Percentiles rank a stretch among this genome's conserved stretches.
Evolutionary conservation across 1,140 invertebrate species (phyloP).

Genomic region (Penaeus vannamei): DNA sequence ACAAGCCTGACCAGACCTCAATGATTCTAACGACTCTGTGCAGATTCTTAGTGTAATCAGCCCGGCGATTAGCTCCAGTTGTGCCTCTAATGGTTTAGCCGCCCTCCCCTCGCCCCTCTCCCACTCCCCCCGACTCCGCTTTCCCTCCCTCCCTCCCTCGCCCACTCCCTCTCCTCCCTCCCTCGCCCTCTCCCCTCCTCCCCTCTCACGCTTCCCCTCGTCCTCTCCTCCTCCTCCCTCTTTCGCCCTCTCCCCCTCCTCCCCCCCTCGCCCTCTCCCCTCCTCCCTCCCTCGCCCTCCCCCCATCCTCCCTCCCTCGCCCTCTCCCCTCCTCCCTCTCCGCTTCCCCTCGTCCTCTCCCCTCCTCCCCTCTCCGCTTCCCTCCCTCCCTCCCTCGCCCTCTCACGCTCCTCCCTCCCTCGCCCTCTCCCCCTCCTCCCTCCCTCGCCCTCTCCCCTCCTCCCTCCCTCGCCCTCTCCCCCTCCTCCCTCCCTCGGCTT

Average conservation of each 20-base stretch:
- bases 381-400: background rate
- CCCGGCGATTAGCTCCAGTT: slow-evolving; percentile 49
- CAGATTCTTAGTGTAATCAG: slow-evolving; percentile 53
- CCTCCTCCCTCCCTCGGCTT: background rate
- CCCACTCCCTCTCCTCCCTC: background rate
- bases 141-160: background rate
- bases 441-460: background rate
- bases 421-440: background rate
- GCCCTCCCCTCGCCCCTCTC: background rate
- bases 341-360: background rate
- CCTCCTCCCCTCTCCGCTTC: background rate
- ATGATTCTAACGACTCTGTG: slow-evolving; percentile 53
- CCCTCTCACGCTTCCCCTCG: no score
- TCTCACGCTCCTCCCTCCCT: no score
- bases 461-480: background rate
- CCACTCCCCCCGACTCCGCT: slow-evolving; percentile 3
- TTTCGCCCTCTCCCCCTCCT: background rate
- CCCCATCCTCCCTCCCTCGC: background rate
- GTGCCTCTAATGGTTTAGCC: slow-evolving; percentile 38
- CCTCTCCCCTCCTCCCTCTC: background rate
- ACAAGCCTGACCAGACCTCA: slow-evolving; percentile 56
- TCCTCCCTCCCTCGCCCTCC: background rate
- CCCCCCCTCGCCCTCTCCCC: background rate
- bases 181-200: background rate
- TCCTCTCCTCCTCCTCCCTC: background rate